Evolutionary conservation across 2,888 invertebrate genomes (phyloP), one percentile per base, ranked within the genome.

Genomic region (Zygaena filipendulae): DNA sequence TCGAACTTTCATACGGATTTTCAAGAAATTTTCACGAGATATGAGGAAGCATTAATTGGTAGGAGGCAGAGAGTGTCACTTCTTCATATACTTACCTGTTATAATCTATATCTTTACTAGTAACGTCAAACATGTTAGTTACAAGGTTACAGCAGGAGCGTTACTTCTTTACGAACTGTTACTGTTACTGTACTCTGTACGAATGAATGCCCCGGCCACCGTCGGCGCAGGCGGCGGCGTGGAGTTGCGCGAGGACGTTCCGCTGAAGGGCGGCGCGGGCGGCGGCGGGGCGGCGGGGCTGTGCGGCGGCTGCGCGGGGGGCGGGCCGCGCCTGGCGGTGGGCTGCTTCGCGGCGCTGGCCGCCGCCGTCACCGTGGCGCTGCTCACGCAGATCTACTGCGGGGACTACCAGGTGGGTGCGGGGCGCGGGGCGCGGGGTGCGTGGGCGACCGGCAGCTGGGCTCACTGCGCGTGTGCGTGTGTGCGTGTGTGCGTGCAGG

Each of bases 381-480:
- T 92, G 27, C 74, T 88, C 35, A 69, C 88, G 25, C 89, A 91
- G 58, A 85, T 91, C 43, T 83, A 87, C 60, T 85, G 85, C 50
- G 87, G 89, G 3, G 86, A 87, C 50, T 86, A 85, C 49, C 86
- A 90, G 84, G 90, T 88, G 52, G 21, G 23, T 9, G 13, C 24
- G 7, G n/a, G n/a, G 16, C 16, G 16, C 16, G 16, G 5, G 16
- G 5, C 5, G 16, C 16, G 4, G 16, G 4, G 4, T 16, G 16
- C 7, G 16, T 16, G 16, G 4, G 16, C 16, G 16, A 4, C 5
- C 16, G 16, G 16, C 16, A 6, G 16, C 7, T 16, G 4, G 16
- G 4, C 5, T 16, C 5, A 6, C 5, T 7, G 16, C 16, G 16
- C 16, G 16, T 4, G 5, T 16, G 16, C 7, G 4, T 16, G 16